These are phyloP conservation scores for Barnardius zonarius DNA, from an alignment of 2,113 vertebrate genomes.

Conservation along the genomic window DNA sequence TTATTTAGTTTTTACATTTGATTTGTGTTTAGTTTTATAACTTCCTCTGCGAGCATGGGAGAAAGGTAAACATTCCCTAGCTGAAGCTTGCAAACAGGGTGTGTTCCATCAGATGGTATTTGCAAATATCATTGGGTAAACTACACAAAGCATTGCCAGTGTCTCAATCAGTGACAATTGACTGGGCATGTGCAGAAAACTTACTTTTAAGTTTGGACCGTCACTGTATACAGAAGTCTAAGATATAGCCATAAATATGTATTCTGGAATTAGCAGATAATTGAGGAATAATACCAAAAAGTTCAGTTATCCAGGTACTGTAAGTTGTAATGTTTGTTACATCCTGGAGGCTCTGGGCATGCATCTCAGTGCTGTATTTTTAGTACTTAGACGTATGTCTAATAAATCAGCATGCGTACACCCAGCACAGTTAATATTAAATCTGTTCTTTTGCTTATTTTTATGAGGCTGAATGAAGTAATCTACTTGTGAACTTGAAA, in stretches of 20 bases:
- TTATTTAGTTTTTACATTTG: neutral
- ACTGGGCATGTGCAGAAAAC: neutral
- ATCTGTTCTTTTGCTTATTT: neutral
- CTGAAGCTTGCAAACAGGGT: neutral
- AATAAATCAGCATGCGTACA: neutral
- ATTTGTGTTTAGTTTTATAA: neutral
- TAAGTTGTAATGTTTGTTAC: neutral
- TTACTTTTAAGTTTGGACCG: neutral
- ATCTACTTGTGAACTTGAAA: neutral
- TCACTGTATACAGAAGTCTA: neutral
- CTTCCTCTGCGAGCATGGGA: neutral
- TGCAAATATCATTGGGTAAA: accelerated
- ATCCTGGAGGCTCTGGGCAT: neutral
- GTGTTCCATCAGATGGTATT: neutral
- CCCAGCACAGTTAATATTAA: neutral
- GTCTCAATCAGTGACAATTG: accelerated
- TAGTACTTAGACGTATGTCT: neutral
- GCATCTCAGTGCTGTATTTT: neutral
- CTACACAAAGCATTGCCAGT: accelerated
- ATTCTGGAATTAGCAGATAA: neutral
- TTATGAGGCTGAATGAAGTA: neutral
- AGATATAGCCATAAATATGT: neutral
- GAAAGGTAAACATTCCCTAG: neutral
- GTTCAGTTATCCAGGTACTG: neutral
- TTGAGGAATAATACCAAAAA: neutral